Percentiles rank a stretch among this genome's conserved stretches.
These are phyloP conservation scores for Anolis apletophallus DNA, from an alignment of 2,797 vertebrate species.

Conservation along the genomic window DNA sequence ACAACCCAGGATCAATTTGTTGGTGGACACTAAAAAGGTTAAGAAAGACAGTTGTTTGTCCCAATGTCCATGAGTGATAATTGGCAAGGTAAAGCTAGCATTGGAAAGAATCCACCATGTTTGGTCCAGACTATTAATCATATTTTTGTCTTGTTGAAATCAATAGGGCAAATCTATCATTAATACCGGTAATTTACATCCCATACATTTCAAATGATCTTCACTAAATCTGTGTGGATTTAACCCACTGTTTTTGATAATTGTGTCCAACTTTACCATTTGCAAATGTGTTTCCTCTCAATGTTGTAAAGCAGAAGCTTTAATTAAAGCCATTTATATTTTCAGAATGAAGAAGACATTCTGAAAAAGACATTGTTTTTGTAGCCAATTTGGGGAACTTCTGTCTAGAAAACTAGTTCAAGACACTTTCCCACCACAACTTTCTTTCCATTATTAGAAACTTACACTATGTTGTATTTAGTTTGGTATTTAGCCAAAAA, in stretches of 20 bases:
- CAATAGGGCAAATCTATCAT: not conserved
- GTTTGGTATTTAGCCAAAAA: conserved; percentile 73
- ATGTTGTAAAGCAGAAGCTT: conserved; percentile 53
- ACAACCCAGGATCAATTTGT: not conserved
- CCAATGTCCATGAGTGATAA: not conserved
- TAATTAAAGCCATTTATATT: conserved; percentile 74
- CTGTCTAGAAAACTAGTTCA: conserved; percentile 70
- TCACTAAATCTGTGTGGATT: not conserved
- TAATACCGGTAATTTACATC: not conserved
- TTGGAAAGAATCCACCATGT: not conserved
- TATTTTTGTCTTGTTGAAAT: not conserved
- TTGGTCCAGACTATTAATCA: not conserved
- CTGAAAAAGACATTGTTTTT: conserved; percentile 75
- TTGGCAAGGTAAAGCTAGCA: not conserved
- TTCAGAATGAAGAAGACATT: conserved; percentile 68
- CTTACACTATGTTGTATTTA: conserved; percentile 73
- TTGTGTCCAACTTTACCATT: conserved; percentile 57
- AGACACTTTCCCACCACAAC: conserved; percentile 76
- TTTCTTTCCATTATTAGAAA: conserved; percentile 75
- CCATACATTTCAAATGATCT: not conserved
- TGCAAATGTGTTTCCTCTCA: conserved; percentile 63
- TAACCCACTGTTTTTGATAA: conserved; percentile 13
- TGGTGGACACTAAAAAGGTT: not conserved
- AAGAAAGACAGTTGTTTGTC: not conserved
- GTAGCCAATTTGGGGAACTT: conserved; percentile 67